phyloP scores from a whole-genome alignment of 2,888 invertebrate genomes.

The Tyria jacobaeae region DNA sequence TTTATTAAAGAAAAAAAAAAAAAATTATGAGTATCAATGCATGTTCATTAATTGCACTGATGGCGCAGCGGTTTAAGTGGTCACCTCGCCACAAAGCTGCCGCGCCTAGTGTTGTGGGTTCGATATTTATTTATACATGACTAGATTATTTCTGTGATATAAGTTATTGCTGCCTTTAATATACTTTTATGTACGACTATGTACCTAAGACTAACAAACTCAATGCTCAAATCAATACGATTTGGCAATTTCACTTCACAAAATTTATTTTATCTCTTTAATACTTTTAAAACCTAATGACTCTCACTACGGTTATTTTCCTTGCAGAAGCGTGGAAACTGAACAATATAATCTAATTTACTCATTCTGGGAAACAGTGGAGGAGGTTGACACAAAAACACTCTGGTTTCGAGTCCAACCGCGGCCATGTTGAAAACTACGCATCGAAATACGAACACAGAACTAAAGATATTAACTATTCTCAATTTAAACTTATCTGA shows the following conservation, averaged over 20 bases:
- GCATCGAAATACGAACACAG: conserved; percentile 9
- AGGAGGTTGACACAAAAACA: conserved; percentile 37
- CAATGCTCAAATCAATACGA: neutral
- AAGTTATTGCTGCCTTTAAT: no score
- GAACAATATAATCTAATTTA: conserved; percentile 40
- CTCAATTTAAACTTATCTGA: neutral
- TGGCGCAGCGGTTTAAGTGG: no score
- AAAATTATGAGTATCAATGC: no score
- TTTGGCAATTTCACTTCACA: neutral
- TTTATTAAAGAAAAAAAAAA: no score
- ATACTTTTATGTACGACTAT: no score
- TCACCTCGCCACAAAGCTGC: no score
- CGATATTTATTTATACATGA: no score
- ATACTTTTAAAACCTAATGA: neutral
- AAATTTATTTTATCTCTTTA: neutral
- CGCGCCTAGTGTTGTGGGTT: no score
- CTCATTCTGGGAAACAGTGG: conserved; percentile 28
- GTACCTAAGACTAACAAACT: no score
- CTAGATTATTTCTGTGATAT: no score
- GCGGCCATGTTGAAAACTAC: conserved; percentile 22
- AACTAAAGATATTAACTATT: conserved; percentile 10
- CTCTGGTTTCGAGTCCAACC: conserved; percentile 32
- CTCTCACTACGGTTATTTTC: conserved; percentile 2
- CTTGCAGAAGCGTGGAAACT: conserved; percentile 14
- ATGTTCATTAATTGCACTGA: no score